A percentile compares a stretch with the other conserved stretches of the same genome.
phyloP scores from a whole-genome alignment of 1,140 invertebrate genomes.

The Eumaeus atala region DNA sequence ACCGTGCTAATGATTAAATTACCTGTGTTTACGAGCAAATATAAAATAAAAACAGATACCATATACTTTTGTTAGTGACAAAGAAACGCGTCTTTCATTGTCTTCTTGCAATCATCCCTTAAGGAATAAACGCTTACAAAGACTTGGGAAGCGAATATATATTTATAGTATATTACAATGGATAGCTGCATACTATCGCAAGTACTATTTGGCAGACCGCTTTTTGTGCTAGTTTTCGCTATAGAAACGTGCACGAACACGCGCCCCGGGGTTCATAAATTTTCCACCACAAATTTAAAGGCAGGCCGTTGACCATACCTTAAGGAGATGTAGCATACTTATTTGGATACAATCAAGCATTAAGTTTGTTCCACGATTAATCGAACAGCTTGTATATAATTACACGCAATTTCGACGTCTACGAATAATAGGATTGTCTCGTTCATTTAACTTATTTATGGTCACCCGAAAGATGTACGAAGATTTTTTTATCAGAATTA shows the following conservation, averaged over 20 bases:
- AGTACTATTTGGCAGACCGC: conserved; percentile 28
- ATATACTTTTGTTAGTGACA: too few relatives aligned
- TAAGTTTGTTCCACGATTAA: neutral
- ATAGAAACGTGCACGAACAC: conserved; percentile 11
- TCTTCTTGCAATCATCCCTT: too few relatives aligned
- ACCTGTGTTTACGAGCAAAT: too few relatives aligned
- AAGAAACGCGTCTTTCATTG: too few relatives aligned
- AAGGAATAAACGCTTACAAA: too few relatives aligned
- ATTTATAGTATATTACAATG: conserved; percentile 1
- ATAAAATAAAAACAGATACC: too few relatives aligned
- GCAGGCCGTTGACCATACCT: conserved; percentile 25
- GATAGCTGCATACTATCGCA: conserved; percentile 24
- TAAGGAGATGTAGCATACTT: neutral
- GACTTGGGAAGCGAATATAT: too few relatives aligned
- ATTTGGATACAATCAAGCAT: conserved; percentile 5
- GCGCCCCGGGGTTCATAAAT: conserved; percentile 27
- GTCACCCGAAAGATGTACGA: neutral
- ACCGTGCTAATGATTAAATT: too few relatives aligned
- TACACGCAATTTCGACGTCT: conserved; percentile 10
- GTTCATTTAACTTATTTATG: neutral
- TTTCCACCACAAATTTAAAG: conserved; percentile 26
- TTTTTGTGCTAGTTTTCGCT: conserved; percentile 28
- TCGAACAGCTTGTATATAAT: neutral
- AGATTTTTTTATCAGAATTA: too few relatives aligned
- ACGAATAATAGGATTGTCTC: neutral